Percentiles rank a stretch among this genome's conserved stretches.
Conservation (phyloP, 2,797 vertebrate species). For the Hozukius guyotensis region DNA sequence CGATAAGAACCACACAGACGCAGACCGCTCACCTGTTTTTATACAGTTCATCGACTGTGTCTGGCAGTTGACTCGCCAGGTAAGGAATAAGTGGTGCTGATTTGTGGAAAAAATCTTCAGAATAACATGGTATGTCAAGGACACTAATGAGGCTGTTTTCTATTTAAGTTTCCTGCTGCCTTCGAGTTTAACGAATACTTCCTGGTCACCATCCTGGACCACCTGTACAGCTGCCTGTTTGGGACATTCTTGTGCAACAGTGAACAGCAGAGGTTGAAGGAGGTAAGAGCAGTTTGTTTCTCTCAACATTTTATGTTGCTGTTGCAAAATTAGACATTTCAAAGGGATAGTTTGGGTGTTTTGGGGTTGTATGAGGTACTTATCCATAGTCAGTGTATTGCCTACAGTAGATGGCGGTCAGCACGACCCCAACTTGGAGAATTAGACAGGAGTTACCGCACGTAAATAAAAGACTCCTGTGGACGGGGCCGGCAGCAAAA, state of each 20-base stretch:
- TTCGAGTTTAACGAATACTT: conserved; percentile 98
- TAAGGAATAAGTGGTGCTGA: conserved; percentile 48
- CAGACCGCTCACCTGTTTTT: conserved; percentile 95
- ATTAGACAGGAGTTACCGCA: no score
- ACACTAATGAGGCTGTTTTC: conserved; percentile 10
- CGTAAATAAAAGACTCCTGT: no score
- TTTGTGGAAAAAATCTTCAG: background rate
- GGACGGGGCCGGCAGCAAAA: no score
- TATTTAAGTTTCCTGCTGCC: conserved; percentile 92
- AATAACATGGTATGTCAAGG: background rate
- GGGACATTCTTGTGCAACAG: conserved; percentile 97
- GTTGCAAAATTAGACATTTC: background rate
- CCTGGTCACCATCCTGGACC: conserved; percentile 95
- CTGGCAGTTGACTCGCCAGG: conserved; percentile 99
- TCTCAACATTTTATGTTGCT: background rate
- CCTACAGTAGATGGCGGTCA: no score
- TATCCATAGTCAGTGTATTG: no score
- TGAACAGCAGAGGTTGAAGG: conserved; percentile 92
- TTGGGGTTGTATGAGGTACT: background rate
- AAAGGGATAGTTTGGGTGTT: background rate
- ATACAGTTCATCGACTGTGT: conserved; percentile 98
- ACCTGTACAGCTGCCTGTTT: conserved; percentile 97
- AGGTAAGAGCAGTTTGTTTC: conserved; percentile 81
- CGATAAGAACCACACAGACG: conserved; percentile 95
- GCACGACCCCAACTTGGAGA: no score